Evolutionary conservation across 2,797 vertebrate genomes (phyloP), one percentile per base, ranked within the genome.

Genomic region (Enteromius anoplus): DNA sequence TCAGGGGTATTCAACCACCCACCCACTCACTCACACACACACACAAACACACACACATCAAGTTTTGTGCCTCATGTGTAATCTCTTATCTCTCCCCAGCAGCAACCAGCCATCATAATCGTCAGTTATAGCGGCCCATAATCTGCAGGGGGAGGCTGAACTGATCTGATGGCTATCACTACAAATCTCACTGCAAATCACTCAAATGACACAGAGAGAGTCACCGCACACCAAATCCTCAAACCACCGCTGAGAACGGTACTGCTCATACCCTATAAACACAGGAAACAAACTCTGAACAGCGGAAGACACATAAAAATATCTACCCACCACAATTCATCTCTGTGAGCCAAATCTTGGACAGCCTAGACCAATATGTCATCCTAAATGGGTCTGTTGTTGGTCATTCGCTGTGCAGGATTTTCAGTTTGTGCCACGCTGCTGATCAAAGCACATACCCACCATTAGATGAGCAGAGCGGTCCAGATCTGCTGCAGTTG

Each of bases 141-240:
- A 86, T 84, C 86, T 84, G 85, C 78, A 75, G 76, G 58, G 81
- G 64, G 49, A 82, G 40, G 66, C 70, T 85, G 51, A 76, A 87
- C 80, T 73, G 78, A 84, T 81, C 85, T 65, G 86, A 87, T 85
- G 51, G 66, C 83, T 85, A 86, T 87, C 88, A 32, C 34, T 60
- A 78, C 71, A 86, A 86, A 87, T 87, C 88, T 89, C 69, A n/a
- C 37, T 66, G 81, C 79, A 89, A 87, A 86, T 89, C 85, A 80
- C 78, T 85, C 85, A 69, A 69, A 83, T 78, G 85, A 85, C 85
- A 83, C 60, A 78, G 45, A 9, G 45, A 9, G 75, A 85, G 81
- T 78, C 81, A 82, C 78, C n/a, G 49, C 51, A 81, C 47, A 45
- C 64, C 75, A 77, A 84, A 86, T 83, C 78, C 77, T 78, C 65